phyloP scores from a whole-genome alignment of 2,888 invertebrate species.

The Drosophila melanocephala region DNA sequence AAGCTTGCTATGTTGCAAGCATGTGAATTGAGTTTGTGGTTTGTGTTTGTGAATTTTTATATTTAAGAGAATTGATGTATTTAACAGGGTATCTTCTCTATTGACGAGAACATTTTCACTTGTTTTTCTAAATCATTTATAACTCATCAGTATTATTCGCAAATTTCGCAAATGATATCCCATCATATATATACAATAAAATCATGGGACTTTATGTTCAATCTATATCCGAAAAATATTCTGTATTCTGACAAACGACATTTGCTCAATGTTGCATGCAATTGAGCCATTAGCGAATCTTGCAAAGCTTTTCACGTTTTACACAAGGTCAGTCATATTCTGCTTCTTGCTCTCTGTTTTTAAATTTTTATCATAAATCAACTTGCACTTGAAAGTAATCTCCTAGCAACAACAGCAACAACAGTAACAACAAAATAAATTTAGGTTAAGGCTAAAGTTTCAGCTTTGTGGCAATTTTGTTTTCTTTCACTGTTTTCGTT shows the following conservation, averaged over 20 bases:
- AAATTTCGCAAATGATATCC: neutral
- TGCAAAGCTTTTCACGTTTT: conserved; percentile 33
- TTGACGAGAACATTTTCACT: neutral
- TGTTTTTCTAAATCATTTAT: neutral
- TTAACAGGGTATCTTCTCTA: neutral
- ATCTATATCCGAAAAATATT: neutral
- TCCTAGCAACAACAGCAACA: conserved; percentile 38
- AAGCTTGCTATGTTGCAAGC: neutral
- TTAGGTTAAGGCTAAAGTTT: conserved; percentile 71
- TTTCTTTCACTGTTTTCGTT: conserved; percentile 23
- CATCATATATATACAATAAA: neutral
- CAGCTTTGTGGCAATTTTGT: conserved; percentile 35
- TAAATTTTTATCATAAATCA: conserved; percentile 56
- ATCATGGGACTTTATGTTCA: neutral
- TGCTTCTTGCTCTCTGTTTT: conserved; percentile 2
- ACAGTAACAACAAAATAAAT: conserved; percentile 38
- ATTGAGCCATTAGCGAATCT: conserved; percentile 27
- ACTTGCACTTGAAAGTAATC: conserved; percentile 71
- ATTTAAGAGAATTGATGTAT: neutral
- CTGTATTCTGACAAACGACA: conserved; percentile 20
- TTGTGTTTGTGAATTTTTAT: neutral
- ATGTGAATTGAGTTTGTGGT: neutral
- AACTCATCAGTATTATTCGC: neutral
- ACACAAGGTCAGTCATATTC: conserved; percentile 39
- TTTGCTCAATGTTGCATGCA: conserved; percentile 22